Conservation (phyloP, 2,888 invertebrate genomes). For the Nemoura dubitans region DNA sequence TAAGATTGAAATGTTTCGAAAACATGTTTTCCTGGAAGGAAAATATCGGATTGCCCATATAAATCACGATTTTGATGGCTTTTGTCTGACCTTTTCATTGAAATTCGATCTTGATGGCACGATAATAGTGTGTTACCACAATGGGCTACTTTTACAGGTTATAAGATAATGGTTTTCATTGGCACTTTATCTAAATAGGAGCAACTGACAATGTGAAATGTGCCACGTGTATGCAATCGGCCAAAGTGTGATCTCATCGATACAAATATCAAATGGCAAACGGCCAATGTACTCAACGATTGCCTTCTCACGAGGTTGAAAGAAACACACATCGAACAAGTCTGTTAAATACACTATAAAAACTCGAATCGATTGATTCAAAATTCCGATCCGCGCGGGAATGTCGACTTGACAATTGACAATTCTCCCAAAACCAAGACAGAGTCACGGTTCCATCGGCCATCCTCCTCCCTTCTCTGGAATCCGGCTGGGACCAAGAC, state of each 20-base stretch:
- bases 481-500: not conserved
- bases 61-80: too few relatives aligned
- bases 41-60: too few relatives aligned
- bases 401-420: not conserved
- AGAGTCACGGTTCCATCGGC: not conserved
- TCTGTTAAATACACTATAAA: not conserved
- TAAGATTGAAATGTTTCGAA: not conserved
- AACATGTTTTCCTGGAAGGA: not conserved
- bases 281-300: not conserved
- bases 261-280: too few relatives aligned
- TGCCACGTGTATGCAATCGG: too few relatives aligned
- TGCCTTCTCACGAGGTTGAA: not conserved
- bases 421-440: not conserved
- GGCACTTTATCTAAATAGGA: too few relatives aligned
- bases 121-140: too few relatives aligned
- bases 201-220: too few relatives aligned
- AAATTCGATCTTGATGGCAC: too few relatives aligned
- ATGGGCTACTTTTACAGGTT: too few relatives aligned
- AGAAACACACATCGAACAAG: not conserved
- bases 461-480: not conserved
- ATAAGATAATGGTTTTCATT: too few relatives aligned
- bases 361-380: not conserved
- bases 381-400: not conserved
- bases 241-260: too few relatives aligned
- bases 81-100: too few relatives aligned